phyloP scores from a whole-genome alignment of 2,797 vertebrate species.

The Coregonus ussuriensis region DNA sequence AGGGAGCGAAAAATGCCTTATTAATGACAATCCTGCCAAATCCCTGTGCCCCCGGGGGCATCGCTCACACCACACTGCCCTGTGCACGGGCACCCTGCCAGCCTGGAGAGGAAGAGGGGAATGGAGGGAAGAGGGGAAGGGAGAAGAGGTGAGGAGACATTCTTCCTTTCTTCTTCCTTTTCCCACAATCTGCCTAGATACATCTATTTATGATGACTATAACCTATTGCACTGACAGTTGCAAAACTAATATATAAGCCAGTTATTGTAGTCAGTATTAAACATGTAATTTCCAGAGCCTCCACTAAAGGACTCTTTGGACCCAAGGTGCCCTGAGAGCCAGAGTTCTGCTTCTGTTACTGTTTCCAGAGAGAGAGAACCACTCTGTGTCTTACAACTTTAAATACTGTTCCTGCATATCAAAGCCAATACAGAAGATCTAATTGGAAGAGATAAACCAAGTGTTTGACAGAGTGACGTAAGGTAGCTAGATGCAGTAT shows the following conservation, averaged over 20 bases:
- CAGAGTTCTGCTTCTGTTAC: background rate
- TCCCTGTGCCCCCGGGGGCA: conserved; percentile 43
- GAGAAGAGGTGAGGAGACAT: background rate
- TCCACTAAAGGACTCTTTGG: conserved; percentile 65
- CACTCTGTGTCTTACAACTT: background rate
- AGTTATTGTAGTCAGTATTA: background rate
- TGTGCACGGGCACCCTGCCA: conserved; percentile 20
- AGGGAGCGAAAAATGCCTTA: conserved; percentile 39
- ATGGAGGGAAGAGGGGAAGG: too few species aligned
- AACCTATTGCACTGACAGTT: conserved; percentile 21
- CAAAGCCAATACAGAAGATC: background rate
- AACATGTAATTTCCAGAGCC: conserved; percentile 34
- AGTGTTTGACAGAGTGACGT: background rate
- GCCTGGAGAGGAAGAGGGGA: conserved; percentile 38
- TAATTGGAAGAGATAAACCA: background rate
- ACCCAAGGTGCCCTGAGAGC: conserved; percentile 23
- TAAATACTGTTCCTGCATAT: background rate
- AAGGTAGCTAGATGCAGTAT: background rate
- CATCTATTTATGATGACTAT: background rate
- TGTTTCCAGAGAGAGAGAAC: background rate
- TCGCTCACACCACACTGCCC: conserved; percentile 13
- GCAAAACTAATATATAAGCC: conserved; percentile 30
- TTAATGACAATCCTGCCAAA: conserved; percentile 34
- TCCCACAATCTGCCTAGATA: background rate
- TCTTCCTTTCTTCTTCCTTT: background rate